Evolutionary conservation across 1,140 invertebrate species (phyloP), one percentile per base, ranked within the genome.

Genomic region (Saccostrea glomerata): DNA sequence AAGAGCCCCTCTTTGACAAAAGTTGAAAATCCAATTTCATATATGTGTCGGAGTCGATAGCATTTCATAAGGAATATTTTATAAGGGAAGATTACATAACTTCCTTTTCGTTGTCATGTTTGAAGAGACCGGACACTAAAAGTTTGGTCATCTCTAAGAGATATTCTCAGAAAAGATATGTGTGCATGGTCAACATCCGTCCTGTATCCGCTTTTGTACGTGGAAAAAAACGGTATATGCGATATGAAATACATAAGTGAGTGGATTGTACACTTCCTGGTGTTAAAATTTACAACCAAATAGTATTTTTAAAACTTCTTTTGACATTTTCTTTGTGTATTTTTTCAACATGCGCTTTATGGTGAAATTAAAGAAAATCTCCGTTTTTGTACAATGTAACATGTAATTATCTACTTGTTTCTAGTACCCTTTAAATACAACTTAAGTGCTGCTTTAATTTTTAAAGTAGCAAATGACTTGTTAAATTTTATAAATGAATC

Each of bases 141-240:
- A 30, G 70, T 77, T 47, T 77, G 70, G 70, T 77, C 70, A 77
- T 77, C 70, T 25, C 13, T 77, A 15, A 77, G 58, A 77, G 70
- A 30, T 30, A 77, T 77, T 77, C 70, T 77, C 70, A 30, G 70
- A 77, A 77, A 77, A 77, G 13, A 77, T 36, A 77, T 77, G 15
- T 77, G 23, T 77, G 30, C 70, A 30, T 77, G 70, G 70, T 77
- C 70, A 77, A 77, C 15, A 77, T 77, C 70, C 70, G 70, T 77
- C 70, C 70, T 77, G 70, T 77, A 77, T 77, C 70, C 70, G 70
- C 70, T 63, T 17, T 63, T 77, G 11, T 30, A 36, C 25, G 70
- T 77, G 11, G 11, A 36, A 77, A 77, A 63, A 63, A 77, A 30
- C 23, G 13, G 23, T 30, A 77, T 25, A 77, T 77, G 23, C 23